Conservation (phyloP, 2,113 vertebrate genomes). For the Felis chaus region DNA sequence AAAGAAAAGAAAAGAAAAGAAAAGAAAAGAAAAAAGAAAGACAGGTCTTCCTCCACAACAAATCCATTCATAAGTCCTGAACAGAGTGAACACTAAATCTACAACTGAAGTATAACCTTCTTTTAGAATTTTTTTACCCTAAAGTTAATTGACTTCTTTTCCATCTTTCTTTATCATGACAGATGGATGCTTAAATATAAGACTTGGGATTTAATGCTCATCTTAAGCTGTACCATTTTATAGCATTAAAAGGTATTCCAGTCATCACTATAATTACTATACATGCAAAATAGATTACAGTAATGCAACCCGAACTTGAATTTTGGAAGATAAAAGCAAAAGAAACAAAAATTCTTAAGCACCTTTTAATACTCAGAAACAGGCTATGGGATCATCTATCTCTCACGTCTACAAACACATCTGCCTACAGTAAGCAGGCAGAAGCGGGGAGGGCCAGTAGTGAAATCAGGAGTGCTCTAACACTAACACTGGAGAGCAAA, state of each 20-base stretch:
- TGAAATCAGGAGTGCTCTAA: background rate
- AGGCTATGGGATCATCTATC: background rate
- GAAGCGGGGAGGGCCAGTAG: background rate
- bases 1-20: too few species aligned
- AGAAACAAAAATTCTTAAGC: constrained; percentile 5
- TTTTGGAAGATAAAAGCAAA: constrained; percentile 23
- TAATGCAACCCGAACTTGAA: constrained; percentile 47
- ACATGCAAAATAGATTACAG: constrained; percentile 30
- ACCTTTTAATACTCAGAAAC: constrained; percentile 4
- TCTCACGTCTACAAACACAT: background rate
- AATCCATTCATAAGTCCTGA: constrained; percentile 26
- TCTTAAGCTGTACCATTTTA: constrained; percentile 23
- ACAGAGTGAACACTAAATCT: background rate
- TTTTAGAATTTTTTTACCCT: constrained; percentile 21
- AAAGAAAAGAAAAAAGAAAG: too few species aligned
- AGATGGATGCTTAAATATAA: constrained; percentile 29
- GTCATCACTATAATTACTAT: constrained; percentile 37
- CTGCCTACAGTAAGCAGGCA: background rate
- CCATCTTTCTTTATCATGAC: constrained; percentile 33
- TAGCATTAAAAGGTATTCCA: constrained; percentile 8
- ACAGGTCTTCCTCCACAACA: background rate
- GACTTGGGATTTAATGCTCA: constrained; percentile 27
- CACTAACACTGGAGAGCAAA: background rate
- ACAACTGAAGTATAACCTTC: background rate
- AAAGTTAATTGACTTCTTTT: constrained; percentile 36